Base-by-base conservation (phyloP, 2,888 invertebrate species). In the Lapara coniferarum region DNA sequence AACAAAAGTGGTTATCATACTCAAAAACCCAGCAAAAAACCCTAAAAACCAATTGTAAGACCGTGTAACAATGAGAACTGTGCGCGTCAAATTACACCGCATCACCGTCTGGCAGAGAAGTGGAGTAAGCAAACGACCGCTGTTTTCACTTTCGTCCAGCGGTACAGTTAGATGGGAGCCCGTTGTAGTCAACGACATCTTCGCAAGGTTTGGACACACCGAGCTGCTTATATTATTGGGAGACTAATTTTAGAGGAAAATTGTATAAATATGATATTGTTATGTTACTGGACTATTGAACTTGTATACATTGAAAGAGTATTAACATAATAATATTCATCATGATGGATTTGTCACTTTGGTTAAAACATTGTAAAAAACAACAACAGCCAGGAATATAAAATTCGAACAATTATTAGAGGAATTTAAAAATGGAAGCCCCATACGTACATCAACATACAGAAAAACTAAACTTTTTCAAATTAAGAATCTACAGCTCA, bases 91-190 rank as follows among this genome's bases (percentile, higher is more conserved):
- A 13, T 56, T 56, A 59, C 63, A 49, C 49, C 49, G 37, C 51
- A 37, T 59, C 68, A 69, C 4, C 52, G 59, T 69, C 68, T 69
- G 59, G 30, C 44, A 16, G 1, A 68, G 59, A 85, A 85, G 84
- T 85, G 78, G 85, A 84, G 82, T 86, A 82, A 87, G 84, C 82
- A 81, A 83, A 81, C 83, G 81, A 79, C 77, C 75, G 74, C 67
- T 71, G 78, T 76, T 84, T 83, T 87, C 85, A 82, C 85, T 87
- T 83, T 87, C 87, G 74, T 80, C 25, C 25, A 74, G 58, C 67
- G 68, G 78, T 83, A 87, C 87, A 81, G 87, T 86, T 87, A 87
- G 73, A 66, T 77, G 72, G 55, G 57, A 56, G 69, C 66, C 58
- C 66, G 69, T 70, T 69, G 69, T 67, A 66, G 58, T 57, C 66